These are phyloP conservation scores for Holcopasites calliopsidis DNA, from an alignment of 1,140 invertebrate species.

Conservation along the genomic window DNA sequence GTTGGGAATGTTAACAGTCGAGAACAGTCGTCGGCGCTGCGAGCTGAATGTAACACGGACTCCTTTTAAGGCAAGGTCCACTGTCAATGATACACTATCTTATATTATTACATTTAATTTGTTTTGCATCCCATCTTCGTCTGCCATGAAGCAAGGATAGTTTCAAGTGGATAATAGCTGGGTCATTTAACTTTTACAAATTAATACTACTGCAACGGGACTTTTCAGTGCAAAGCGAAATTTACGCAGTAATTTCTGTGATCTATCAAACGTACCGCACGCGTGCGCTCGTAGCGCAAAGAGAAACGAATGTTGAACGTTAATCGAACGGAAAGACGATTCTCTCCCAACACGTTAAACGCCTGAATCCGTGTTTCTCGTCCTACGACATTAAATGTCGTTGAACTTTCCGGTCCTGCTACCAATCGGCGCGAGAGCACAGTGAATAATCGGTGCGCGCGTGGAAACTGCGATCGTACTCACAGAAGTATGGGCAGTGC, in stretches of 20 bases:
- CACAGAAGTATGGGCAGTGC: not conserved
- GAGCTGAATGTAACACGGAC: too few species aligned
- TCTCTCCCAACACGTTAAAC: not conserved
- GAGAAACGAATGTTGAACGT: too few species aligned
- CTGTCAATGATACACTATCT: too few species aligned
- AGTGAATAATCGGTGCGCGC: slow-evolving; percentile 31
- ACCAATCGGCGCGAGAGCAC: slow-evolving; percentile 17
- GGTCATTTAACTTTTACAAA: not conserved
- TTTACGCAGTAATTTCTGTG: not conserved
- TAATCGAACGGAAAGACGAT: too few species aligned
- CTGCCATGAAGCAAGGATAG: not conserved
- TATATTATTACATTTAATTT: too few species aligned
- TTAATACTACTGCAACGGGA: not conserved
- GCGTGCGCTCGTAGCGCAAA: too few species aligned
- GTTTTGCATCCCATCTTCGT: too few species aligned
- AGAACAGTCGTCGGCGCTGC: too few species aligned
- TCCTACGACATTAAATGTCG: slow-evolving; percentile 36
- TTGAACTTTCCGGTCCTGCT: slow-evolving; percentile 21
- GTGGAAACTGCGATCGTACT: slow-evolving; percentile 9
- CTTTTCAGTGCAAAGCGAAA: not conserved
- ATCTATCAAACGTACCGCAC: too few species aligned
- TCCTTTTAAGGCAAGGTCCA: too few species aligned
- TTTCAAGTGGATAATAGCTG: not conserved
- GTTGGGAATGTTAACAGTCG: not conserved
- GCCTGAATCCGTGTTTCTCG: not conserved